These are phyloP conservation scores for Lanius ludovicianus DNA, from an alignment of 2,113 vertebrate genomes.

Conservation along the genomic window DNA sequence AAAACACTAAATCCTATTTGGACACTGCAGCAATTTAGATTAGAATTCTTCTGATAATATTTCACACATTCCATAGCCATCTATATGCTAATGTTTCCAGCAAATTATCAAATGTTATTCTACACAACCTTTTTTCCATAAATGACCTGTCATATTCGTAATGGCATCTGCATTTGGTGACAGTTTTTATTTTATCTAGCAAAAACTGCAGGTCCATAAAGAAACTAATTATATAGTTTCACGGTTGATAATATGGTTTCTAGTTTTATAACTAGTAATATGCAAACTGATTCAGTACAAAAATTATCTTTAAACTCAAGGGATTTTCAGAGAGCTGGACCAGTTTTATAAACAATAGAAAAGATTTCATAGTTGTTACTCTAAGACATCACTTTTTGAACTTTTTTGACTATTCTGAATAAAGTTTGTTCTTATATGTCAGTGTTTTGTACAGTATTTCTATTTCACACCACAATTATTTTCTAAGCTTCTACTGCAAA, in stretches of 20 bases:
- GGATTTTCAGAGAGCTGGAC: neutral
- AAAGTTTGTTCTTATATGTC: neutral
- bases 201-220: constrained; percentile 70
- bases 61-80: constrained; percentile 69
- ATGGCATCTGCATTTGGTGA: constrained; percentile 60
- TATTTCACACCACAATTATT: neutral
- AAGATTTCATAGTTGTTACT: neutral
- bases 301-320: constrained; percentile 4
- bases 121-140: constrained; percentile 63
- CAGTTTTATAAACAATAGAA: neutral
- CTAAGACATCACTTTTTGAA: neutral
- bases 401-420: neutral
- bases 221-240: constrained; percentile 75
- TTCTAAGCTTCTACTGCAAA: neutral
- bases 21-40: constrained; percentile 59
- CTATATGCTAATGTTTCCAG: constrained; percentile 78
- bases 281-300: constrained; percentile 48
- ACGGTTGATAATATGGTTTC: constrained; percentile 71
- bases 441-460: neutral
- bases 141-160: constrained; percentile 75
- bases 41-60: constrained; percentile 70
- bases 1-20: constrained; percentile 61
- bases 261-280: constrained; percentile 65
- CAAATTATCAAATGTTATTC: constrained; percentile 76
- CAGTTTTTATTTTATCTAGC: constrained; percentile 72